Evolutionary conservation across 2,888 invertebrate species (phyloP).

Genomic region (Agrilus cyanescens): DNA sequence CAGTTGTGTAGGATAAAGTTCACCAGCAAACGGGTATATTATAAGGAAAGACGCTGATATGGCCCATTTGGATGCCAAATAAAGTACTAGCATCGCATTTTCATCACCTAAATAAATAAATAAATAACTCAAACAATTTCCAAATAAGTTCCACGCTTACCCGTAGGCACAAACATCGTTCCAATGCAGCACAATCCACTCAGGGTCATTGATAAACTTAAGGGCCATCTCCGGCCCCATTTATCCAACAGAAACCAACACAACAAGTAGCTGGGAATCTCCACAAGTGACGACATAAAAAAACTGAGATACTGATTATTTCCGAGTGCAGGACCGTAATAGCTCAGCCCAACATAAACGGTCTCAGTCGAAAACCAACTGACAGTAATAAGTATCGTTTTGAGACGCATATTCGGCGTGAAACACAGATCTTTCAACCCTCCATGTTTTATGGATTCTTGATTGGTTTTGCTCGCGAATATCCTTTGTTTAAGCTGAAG

Average conservation of each 20-base stretch:
- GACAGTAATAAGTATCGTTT: slow-evolving; percentile 72
- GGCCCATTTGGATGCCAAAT: slow-evolving; percentile 73
- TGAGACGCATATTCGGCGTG: slow-evolving; percentile 81
- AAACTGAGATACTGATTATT: slow-evolving; percentile 83
- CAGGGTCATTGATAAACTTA: slow-evolving; percentile 73
- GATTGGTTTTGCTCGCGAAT: slow-evolving; percentile 47
- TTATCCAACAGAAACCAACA: slow-evolving; percentile 85
- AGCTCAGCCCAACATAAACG: slow-evolving; percentile 83
- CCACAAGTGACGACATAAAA: slow-evolving; percentile 74
- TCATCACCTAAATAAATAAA: slow-evolving; percentile 49
- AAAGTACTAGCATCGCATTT: slow-evolving; percentile 60
- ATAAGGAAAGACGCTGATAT: slow-evolving; percentile 85
- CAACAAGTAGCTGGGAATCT: slow-evolving; percentile 77
- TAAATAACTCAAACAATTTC: not conserved
- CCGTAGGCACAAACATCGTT: slow-evolving; percentile 70
- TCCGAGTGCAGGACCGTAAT: slow-evolving; percentile 82
- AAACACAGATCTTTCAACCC: slow-evolving; percentile 57
- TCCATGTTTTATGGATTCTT: slow-evolving; percentile 40
- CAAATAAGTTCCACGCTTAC: slow-evolving; percentile 38
- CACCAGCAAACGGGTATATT: slow-evolving; percentile 87
- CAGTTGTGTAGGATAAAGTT: slow-evolving; percentile 81
- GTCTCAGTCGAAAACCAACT: slow-evolving; percentile 91
- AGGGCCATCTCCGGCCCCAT: slow-evolving; percentile 79
- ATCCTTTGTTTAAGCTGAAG: slow-evolving; percentile 62
- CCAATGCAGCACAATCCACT: slow-evolving; percentile 76